Evolutionary conservation across 1,140 invertebrate genomes (phyloP).

Genomic region (Drosophila bocki): DNA sequence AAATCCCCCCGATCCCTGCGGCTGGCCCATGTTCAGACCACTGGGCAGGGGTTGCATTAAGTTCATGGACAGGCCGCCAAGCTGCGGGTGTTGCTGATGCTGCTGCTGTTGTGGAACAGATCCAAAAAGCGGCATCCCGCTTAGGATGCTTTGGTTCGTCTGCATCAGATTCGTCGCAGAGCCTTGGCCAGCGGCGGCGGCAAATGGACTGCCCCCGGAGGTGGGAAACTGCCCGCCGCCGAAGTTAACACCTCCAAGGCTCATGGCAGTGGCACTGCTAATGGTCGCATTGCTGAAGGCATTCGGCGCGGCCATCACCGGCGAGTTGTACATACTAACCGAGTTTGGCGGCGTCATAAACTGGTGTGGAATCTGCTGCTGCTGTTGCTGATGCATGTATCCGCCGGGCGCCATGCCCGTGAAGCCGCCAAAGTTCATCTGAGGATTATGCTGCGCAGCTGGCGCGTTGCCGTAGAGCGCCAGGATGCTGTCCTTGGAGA

Average conservation of each 20-base stretch:
- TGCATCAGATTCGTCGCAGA: slow-evolving; percentile 72
- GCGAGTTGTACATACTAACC: slow-evolving; percentile 83
- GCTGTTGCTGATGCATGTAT: slow-evolving; percentile 69
- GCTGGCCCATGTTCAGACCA: slow-evolving; percentile 46
- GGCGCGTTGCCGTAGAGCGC: slow-evolving; percentile 93
- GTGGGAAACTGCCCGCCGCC: slow-evolving; percentile 67
- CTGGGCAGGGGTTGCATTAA: slow-evolving; percentile 66
- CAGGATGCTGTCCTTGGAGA: slow-evolving; percentile 97
- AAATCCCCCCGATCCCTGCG: slow-evolving; percentile 28
- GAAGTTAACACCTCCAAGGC: slow-evolving; percentile 60
- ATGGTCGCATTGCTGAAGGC: slow-evolving; percentile 77
- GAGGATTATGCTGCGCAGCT: slow-evolving; percentile 70
- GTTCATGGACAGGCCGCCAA: slow-evolving; percentile 65
- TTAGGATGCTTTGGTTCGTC: slow-evolving; percentile 75
- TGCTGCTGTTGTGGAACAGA: slow-evolving; percentile 41
- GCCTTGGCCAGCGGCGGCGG: slow-evolving; percentile 18
- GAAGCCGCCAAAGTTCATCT: slow-evolving; percentile 71
- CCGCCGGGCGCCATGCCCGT: slow-evolving; percentile 79
- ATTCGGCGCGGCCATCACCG: slow-evolving; percentile 82
- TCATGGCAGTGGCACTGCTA: slow-evolving; percentile 57
- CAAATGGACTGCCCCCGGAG: slow-evolving; percentile 57
- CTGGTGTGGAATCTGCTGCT: slow-evolving; percentile 73
- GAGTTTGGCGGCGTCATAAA: slow-evolving; percentile 85
- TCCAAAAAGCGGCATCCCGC: slow-evolving; percentile 67
- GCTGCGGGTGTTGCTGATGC: slow-evolving; percentile 53